phyloP scores from a whole-genome alignment of 2,888 invertebrate genomes.

The Atherix ibis region DNA sequence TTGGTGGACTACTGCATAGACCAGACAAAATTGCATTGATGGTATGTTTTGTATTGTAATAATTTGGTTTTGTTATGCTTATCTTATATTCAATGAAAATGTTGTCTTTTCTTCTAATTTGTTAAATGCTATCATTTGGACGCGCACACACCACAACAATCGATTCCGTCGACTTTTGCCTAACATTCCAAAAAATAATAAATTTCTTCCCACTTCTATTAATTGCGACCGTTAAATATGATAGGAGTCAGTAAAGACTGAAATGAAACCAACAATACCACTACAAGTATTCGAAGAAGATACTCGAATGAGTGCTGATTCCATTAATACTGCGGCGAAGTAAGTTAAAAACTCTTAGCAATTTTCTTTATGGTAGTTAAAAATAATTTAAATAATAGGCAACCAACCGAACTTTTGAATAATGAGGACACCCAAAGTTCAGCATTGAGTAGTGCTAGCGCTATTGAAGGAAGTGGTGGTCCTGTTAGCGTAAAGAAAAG shows the following conservation, averaged over 20 bases:
- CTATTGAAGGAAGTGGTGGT: constrained; percentile 18
- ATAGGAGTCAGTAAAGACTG: too few relatives aligned
- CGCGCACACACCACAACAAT: too few relatives aligned
- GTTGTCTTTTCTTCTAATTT: too few relatives aligned
- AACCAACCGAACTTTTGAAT: constrained; percentile 29
- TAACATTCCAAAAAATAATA: background rate
- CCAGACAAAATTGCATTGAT: constrained; percentile 29
- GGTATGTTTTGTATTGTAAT: too few relatives aligned
- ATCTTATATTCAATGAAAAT: too few relatives aligned
- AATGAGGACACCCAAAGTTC: constrained; percentile 75
- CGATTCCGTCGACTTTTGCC: too few relatives aligned
- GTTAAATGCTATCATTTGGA: too few relatives aligned
- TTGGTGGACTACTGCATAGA: constrained; percentile 27
- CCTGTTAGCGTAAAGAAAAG: constrained; percentile 22
- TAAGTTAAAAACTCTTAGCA: constrained; percentile 14
- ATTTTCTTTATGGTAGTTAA: background rate
- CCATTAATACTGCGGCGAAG: constrained; percentile 36
- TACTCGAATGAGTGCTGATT: constrained; percentile 60
- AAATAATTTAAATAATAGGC: constrained; percentile 7
- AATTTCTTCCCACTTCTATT: background rate
- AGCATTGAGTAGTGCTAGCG: constrained; percentile 47
- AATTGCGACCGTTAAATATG: too few relatives aligned
- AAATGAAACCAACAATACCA: constrained; percentile 34
- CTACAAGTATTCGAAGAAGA: constrained; percentile 54
- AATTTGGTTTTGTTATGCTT: too few relatives aligned